Percentiles rank a stretch among this genome's conserved stretches.
Conservation (phyloP, 2,888 invertebrate genomes). For the Biston betularia region DNA sequence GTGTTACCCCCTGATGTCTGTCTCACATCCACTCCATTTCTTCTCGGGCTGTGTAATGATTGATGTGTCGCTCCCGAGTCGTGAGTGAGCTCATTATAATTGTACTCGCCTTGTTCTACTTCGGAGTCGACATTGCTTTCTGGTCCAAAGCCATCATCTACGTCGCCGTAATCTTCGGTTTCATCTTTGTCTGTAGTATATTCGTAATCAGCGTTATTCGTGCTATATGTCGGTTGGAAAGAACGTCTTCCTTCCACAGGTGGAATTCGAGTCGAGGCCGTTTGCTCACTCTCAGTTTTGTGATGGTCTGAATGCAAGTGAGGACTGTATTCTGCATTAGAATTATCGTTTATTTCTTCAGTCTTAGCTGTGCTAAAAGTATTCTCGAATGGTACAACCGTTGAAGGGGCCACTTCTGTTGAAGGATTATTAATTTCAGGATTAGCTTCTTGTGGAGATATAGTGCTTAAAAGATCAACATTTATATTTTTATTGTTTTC, state of each 20-base stretch:
- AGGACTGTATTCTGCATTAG: conserved; percentile 58
- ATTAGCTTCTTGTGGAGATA: conserved; percentile 45
- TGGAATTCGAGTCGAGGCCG: conserved; percentile 52
- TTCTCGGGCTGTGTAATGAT: conserved; percentile 64
- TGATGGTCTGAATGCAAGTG: conserved; percentile 78
- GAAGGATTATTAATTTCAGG: conserved; percentile 30
- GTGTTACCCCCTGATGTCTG: conserved; percentile 84
- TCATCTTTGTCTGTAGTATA: conserved; percentile 74
- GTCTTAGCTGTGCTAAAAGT: conserved; percentile 46
- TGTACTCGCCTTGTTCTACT: conserved; percentile 84
- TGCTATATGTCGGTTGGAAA: conserved; percentile 64
- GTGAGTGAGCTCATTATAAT: conserved; percentile 86
- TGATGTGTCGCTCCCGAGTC: conserved; percentile 67
- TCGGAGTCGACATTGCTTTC: conserved; percentile 77
- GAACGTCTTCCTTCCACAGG: conserved; percentile 68
- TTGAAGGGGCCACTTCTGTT: conserved; percentile 40
- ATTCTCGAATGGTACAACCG: conserved; percentile 49
- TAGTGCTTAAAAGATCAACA: conserved; percentile 58
- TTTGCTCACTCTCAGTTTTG: conserved; percentile 49
- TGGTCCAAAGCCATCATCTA: conserved; percentile 69
- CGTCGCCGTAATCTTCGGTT: conserved; percentile 73
- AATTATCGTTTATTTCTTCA: conserved; percentile 47
- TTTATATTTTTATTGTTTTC: conserved; percentile 75
- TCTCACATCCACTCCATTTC: conserved; percentile 73
- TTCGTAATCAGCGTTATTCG: conserved; percentile 68